Conservation (phyloP, 2,113 vertebrate species). For the Zonotrichia leucophrys region DNA sequence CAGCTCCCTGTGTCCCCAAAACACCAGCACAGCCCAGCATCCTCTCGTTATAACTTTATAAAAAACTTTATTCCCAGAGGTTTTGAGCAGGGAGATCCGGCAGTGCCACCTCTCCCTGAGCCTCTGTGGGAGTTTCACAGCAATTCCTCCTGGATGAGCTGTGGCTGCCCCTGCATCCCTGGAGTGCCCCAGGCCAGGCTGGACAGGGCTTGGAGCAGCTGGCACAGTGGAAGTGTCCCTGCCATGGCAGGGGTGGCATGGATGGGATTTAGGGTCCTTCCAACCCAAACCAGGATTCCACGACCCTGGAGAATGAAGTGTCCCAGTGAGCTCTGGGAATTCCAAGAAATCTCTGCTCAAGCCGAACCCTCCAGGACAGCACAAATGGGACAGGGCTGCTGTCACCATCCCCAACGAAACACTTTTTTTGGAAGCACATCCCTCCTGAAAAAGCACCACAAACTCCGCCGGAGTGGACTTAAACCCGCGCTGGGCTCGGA, state of each 20-base stretch:
- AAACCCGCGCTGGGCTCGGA: background rate
- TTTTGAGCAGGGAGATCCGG: background rate
- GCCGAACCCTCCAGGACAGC: background rate
- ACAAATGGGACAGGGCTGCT: rapidly evolving
- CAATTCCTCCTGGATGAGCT: background rate
- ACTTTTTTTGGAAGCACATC: background rate
- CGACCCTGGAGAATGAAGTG: background rate
- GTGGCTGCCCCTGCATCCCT: background rate
- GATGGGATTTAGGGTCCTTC: background rate
- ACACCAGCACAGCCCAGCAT: background rate
- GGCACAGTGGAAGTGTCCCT: background rate
- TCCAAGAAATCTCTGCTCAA: background rate
- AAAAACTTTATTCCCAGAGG: background rate
- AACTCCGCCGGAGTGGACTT: background rate
- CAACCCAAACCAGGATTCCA: background rate
- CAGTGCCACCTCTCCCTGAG: background rate
- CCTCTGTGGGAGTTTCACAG: background rate
- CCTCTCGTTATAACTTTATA: background rate
- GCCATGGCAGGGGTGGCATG: background rate
- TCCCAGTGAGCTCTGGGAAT: rapidly evolving
- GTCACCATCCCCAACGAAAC: background rate
- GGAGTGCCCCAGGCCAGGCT: background rate
- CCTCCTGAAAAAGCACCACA: background rate
- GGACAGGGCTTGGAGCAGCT: rapidly evolving
- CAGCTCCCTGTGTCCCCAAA: background rate